phyloP scores from a whole-genome alignment of 2,888 invertebrate genomes.

The Dynastes hyllus region DNA sequence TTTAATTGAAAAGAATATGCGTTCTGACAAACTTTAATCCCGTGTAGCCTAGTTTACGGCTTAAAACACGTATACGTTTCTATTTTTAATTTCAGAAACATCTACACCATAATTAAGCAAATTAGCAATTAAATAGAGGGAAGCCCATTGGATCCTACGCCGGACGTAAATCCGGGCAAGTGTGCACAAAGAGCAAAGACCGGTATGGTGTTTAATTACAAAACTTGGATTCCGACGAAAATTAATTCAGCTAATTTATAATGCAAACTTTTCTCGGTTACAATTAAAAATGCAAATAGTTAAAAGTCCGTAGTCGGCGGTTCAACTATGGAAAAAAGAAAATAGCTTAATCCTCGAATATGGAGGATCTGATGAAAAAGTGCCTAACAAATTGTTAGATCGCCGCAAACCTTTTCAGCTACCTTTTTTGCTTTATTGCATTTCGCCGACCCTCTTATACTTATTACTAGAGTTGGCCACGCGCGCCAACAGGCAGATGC shows the following conservation, averaged over 20 bases:
- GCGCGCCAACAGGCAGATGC: too few relatives aligned
- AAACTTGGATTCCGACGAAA: conserved; percentile 26
- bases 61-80: background rate
- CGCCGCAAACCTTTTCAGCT: too few relatives aligned
- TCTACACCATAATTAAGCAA: conserved; percentile 27
- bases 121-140: conserved; percentile 26
- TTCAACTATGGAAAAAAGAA: background rate
- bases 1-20: background rate
- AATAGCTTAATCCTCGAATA: too few relatives aligned
- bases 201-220: conserved; percentile 35
- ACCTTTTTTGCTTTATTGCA: too few relatives aligned
- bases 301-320: background rate
- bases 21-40: background rate
- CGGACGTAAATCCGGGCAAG: conserved; percentile 33
- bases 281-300: conserved; percentile 45
- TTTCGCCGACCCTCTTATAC: too few relatives aligned
- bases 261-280: conserved; percentile 28
- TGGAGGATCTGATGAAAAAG: too few relatives aligned
- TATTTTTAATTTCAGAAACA: conserved; percentile 1
- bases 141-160: background rate
- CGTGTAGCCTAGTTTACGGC: background rate
- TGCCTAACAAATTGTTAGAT: too few relatives aligned
- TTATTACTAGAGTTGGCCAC: too few relatives aligned
- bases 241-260: conserved; percentile 44
- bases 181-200: conserved; percentile 31